These are phyloP conservation scores for Xyliphius kryptos DNA, from an alignment of 2,113 vertebrate genomes.

Conservation along the genomic window DNA sequence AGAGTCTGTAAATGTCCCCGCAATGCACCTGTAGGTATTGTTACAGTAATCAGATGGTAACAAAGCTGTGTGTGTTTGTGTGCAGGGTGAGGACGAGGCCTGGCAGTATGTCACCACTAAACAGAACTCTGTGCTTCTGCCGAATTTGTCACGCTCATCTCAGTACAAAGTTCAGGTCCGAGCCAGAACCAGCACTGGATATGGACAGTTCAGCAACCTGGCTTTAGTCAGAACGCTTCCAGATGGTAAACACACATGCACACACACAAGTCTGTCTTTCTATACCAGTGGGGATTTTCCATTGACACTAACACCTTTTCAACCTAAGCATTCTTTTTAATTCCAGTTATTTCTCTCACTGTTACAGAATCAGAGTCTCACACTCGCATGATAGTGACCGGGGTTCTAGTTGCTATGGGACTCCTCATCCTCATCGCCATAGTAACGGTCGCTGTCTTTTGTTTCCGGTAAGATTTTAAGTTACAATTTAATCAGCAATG, in stretches of 20 bases:
- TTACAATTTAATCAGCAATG: too few relatives aligned
- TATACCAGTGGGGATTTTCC: too few relatives aligned
- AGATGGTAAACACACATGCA: constrained; percentile 52
- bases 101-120: constrained; percentile 66
- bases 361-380: constrained; percentile 21
- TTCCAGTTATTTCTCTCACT: not conserved
- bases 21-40: too few relatives aligned
- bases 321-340: not conserved
- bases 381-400: constrained; percentile 24
- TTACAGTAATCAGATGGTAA: too few relatives aligned
- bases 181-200: constrained; percentile 69
- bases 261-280: too few relatives aligned
- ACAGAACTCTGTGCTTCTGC: constrained; percentile 57
- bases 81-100: constrained; percentile 50
- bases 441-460: constrained; percentile 32
- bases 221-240: constrained; percentile 63
- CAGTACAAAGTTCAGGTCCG: constrained; percentile 74
- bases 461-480: constrained; percentile 40
- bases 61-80: constrained; percentile 5
- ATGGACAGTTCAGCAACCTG: constrained; percentile 64
- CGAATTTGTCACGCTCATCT: constrained; percentile 55
- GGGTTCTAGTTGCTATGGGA: constrained; percentile 30
- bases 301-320: not conserved
- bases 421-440: constrained; percentile 35
- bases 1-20: too few relatives aligned